Conservation (phyloP, 2,888 invertebrate genomes). For the Polyommatus iphigenia region DNA sequence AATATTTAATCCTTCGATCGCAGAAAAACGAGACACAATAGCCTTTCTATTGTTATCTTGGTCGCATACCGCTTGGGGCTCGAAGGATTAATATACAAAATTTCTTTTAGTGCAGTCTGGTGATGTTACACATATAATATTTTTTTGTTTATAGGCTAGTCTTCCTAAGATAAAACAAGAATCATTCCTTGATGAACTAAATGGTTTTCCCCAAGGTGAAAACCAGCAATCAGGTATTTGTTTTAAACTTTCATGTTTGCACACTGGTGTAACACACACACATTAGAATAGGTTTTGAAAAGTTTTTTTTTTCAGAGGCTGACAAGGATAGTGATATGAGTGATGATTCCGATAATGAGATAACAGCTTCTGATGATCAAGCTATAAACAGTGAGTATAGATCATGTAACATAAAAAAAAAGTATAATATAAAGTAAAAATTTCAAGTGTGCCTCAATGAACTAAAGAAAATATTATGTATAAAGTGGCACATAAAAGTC, state of each 20-base stretch:
- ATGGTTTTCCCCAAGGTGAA: constrained; percentile 46
- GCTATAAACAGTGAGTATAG: constrained; percentile 51
- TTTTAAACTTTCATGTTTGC: not conserved
- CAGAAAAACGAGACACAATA: not conserved
- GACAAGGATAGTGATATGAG: constrained; percentile 50
- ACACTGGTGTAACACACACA: not conserved
- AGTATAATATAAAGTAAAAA: not conserved
- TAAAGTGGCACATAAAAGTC: not conserved
- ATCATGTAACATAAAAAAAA: not conserved
- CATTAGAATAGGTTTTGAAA: not conserved
- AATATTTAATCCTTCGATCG: no score
- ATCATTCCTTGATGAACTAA: constrained; percentile 46
- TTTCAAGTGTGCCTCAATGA: not conserved
- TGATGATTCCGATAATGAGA: constrained; percentile 49
- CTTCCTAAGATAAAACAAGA: constrained; percentile 57
- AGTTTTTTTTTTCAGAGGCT: constrained; percentile 43
- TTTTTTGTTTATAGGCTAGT: constrained; percentile 46
- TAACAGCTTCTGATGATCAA: constrained; percentile 46
- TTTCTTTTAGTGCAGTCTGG: not conserved
- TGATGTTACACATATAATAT: constrained; percentile 12
- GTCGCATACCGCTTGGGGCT: no score
- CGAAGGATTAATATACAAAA: not conserved
- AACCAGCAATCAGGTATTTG: constrained; percentile 53
- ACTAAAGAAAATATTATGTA: no score
- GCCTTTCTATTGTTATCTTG: no score